Percentiles rank a stretch among this genome's conserved stretches.
phyloP scores from a whole-genome alignment of 2,888 invertebrate species.

The Microctonus brassicae region DNA sequence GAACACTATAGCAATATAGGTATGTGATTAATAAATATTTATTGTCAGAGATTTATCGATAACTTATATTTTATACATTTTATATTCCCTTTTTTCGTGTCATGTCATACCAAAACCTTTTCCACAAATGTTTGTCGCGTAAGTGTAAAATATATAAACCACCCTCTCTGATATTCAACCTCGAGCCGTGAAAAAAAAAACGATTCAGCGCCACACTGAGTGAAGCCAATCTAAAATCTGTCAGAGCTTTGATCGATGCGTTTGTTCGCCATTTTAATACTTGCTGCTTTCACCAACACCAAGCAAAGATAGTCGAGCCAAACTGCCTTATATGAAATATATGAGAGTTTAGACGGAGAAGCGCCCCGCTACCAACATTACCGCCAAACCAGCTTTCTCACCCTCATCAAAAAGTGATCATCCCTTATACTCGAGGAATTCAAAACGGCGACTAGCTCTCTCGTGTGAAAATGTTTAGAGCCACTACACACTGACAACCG shows the following conservation, averaged over 20 bases:
- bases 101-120: not conserved
- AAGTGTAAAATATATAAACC: not conserved
- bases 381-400: constrained; percentile 57
- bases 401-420: constrained; percentile 64
- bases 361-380: constrained; percentile 42
- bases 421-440: constrained; percentile 61
- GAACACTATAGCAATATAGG: too few relatives aligned
- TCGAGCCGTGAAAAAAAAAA: constrained; percentile 23
- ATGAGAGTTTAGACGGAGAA: constrained; percentile 27
- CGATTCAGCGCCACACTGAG: constrained; percentile 40
- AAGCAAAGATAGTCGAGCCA: not conserved
- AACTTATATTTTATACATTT: too few relatives aligned
- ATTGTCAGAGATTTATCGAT: too few relatives aligned
- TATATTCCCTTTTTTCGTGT: not conserved
- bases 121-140: not conserved
- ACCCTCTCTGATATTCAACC: constrained; percentile 2
- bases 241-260: constrained; percentile 68
- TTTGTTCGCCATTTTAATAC: constrained; percentile 64
- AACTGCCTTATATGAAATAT: not conserved
- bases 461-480: constrained; percentile 46
- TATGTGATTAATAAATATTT: too few relatives aligned
- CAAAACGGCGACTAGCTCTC: constrained; percentile 56
- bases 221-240: constrained; percentile 66
- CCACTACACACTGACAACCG: not conserved
- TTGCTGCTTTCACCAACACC: constrained; percentile 56